Conservation (phyloP, 2,888 invertebrate genomes). For the Scelioninae gen. 2 region DNA sequence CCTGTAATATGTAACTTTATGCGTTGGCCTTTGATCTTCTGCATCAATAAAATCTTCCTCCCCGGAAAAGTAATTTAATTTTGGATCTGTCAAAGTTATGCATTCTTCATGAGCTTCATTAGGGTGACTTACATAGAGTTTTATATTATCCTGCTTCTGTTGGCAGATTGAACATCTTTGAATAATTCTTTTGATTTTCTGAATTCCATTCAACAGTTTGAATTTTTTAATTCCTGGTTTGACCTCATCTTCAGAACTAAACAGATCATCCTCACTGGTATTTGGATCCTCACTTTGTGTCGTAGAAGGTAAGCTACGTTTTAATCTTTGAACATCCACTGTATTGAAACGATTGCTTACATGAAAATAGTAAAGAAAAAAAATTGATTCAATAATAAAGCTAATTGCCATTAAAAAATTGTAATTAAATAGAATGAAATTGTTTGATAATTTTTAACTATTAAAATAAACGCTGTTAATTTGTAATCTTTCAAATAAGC, state of each 20-base stretch:
- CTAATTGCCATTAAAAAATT: no score
- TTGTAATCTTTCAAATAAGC: no score
- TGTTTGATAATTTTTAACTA: no score
- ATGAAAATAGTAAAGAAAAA: no score
- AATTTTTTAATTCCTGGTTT: neutral
- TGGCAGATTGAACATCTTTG: conserved; percentile 76
- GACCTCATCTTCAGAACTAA: neutral
- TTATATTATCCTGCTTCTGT: conserved; percentile 76
- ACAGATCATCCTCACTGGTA: neutral
- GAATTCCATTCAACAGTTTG: no score
- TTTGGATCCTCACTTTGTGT: no score
- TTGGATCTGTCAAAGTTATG: conserved; percentile 84
- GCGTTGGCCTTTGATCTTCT: conserved; percentile 79
- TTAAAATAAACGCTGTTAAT: no score
- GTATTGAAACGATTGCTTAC: no score
- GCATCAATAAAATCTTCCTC: conserved; percentile 77
- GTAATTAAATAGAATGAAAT: no score
- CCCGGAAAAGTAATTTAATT: conserved; percentile 84
- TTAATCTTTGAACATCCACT: no score
- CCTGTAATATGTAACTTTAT: conserved; percentile 77
- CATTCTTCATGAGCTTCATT: conserved; percentile 86
- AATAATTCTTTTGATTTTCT: no score
- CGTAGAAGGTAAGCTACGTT: neutral
- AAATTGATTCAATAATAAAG: no score
- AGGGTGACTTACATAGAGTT: conserved; percentile 84